Conservation (phyloP, 1,140 invertebrate genomes). For the Ceratina calcarata region DNA sequence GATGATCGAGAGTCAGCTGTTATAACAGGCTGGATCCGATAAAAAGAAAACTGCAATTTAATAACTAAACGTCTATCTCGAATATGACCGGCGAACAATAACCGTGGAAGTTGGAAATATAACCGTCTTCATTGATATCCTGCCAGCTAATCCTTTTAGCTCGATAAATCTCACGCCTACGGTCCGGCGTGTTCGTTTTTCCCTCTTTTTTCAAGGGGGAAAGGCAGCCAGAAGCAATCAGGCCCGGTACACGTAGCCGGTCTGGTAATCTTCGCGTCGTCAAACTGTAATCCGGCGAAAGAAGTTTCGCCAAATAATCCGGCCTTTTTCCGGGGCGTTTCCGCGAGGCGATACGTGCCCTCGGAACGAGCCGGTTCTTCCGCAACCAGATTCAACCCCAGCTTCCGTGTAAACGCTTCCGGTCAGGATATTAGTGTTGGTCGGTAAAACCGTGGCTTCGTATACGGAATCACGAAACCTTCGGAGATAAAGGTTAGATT, state of each 20-base stretch:
- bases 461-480: slow-evolving; percentile 4
- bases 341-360: slow-evolving; percentile 3
- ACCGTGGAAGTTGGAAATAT: background rate
- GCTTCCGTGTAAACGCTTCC: background rate
- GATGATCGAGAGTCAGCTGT: background rate
- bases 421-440: slow-evolving; percentile 1
- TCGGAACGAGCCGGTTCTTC: background rate
- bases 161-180: slow-evolving; percentile 8
- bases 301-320: slow-evolving; percentile 17
- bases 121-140: background rate
- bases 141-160: background rate
- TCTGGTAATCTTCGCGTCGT: slow-evolving; percentile 30
- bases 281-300: slow-evolving; percentile 34
- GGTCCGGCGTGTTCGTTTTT: background rate
- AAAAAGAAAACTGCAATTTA: background rate
- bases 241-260: slow-evolving; percentile 6
- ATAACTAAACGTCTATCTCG: no score
- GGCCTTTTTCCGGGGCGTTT: background rate
- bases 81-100: background rate
- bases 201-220: background rate
- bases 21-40: background rate
- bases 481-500: background rate
- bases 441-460: background rate
- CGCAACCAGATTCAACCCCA: background rate
- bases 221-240: slow-evolving; percentile 15